Conservation (phyloP, 2,797 vertebrate species). For the Premnoplex brunnescens region DNA sequence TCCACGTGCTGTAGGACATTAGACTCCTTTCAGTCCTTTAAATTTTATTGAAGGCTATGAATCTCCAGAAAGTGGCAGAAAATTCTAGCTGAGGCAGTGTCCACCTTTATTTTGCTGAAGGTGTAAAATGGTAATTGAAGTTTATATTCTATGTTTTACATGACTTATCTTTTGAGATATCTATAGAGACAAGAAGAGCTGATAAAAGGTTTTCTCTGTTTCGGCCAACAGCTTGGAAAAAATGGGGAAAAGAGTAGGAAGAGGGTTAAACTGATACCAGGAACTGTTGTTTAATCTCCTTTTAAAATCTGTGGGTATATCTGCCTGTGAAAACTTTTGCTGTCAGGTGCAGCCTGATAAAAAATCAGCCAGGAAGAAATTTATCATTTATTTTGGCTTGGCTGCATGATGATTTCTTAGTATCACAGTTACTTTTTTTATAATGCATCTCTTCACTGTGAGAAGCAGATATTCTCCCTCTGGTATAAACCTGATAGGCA, state of each 20-base stretch:
- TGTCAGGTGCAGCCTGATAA: slow-evolving; percentile 36
- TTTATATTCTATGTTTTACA: background rate
- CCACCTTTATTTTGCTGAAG: background rate
- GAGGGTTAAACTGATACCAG: background rate
- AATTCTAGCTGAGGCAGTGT: background rate
- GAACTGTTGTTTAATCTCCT: background rate
- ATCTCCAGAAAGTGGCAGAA: background rate
- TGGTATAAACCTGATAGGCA: slow-evolving; percentile 66
- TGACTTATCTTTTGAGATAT: background rate
- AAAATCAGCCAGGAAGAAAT: slow-evolving; percentile 52
- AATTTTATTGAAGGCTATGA: background rate
- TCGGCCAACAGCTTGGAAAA: background rate
- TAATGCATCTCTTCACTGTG: slow-evolving; percentile 57
- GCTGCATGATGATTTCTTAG: slow-evolving; percentile 51
- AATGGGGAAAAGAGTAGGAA: background rate
- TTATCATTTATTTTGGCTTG: slow-evolving; percentile 58
- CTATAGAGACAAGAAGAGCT: background rate
- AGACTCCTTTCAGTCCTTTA: background rate
- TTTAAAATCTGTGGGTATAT: background rate
- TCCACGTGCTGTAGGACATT: background rate
- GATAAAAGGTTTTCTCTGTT: background rate
- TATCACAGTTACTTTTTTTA: slow-evolving; percentile 50
- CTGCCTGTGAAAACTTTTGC: slow-evolving; percentile 36
- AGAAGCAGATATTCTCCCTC: slow-evolving; percentile 60
- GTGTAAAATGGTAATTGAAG: background rate